Percentiles rank a stretch among this genome's conserved stretches.
phyloP scores from a whole-genome alignment of 1,140 invertebrate genomes.

The Atta colombica region DNA sequence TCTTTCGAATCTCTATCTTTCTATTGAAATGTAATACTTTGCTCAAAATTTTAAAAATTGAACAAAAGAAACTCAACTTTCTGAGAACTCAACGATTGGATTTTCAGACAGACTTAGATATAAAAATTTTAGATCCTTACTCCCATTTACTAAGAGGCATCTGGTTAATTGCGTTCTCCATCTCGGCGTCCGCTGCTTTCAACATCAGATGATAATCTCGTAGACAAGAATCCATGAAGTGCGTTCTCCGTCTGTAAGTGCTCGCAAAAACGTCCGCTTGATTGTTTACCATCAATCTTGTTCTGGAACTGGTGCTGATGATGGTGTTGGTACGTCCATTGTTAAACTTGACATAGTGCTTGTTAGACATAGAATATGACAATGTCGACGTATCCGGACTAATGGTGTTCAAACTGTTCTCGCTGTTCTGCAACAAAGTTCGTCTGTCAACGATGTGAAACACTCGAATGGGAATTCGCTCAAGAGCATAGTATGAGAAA shows the following conservation, averaged over 20 bases:
- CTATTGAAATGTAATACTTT: neutral
- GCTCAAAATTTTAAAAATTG: neutral
- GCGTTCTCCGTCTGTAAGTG: slow-evolving; percentile 82
- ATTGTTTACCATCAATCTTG: slow-evolving; percentile 76
- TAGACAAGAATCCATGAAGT: slow-evolving; percentile 90
- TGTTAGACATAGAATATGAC: slow-evolving; percentile 64
- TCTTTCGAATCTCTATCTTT: neutral
- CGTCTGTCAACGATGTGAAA: slow-evolving; percentile 79
- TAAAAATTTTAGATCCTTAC: slow-evolving; percentile 83
- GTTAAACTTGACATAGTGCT: slow-evolving; percentile 81
- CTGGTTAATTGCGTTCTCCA: slow-evolving; percentile 91
- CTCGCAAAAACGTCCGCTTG: slow-evolving; percentile 79
- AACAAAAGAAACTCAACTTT: neutral
- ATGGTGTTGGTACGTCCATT: slow-evolving; percentile 76
- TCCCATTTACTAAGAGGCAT: slow-evolving; percentile 92
- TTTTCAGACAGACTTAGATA: neutral
- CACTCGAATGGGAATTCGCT: slow-evolving; percentile 61
- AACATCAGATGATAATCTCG: slow-evolving; percentile 90
- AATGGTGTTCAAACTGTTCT: slow-evolving; percentile 78
- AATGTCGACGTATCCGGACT: slow-evolving; percentile 73
- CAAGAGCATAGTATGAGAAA: neutral
- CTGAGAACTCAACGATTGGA: neutral
- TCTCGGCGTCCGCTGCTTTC: slow-evolving; percentile 90
- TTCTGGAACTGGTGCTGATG: slow-evolving; percentile 72
- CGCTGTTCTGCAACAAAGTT: slow-evolving; percentile 85